Evolutionary conservation across 37 sponge, comb jelly and placozoan genomes (phyloP), one percentile per base, ranked within the genome.

Genomic region (Diacarnus erythraeanus): DNA sequence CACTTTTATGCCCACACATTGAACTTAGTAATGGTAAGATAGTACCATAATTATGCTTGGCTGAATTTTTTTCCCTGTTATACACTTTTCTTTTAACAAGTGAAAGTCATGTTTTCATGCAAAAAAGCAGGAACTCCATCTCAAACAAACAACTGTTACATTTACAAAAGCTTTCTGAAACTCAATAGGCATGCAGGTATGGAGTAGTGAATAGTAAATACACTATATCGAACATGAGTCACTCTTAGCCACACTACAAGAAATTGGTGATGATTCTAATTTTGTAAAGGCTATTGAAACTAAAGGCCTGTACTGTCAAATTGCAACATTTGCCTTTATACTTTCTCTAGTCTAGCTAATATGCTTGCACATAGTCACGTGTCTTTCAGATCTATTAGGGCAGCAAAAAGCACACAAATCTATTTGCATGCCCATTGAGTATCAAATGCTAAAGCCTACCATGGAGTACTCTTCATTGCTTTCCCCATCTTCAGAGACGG

Each of bases 71-170:
- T 36, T 58, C 51, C 34, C 65, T 86, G 17, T 57, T 78, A 31
- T 86, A 86, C 63, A 70, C 65, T 26, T 86, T 86, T 42, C 26
- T 78, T 34, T 86, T 80, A 27, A 60, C 76, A 3, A 73, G 57
- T 30, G 80, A 86, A 74, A 71, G 76, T 33, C 72, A 86, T 80
- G 63, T 63, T 65, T 86, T 74, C 59, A 38, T 80, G 68, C 64
- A 57, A 57, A n/a, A n/a, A 80, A 73, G 81, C 88, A 87, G 58
- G 77, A 80, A 42, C 71, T 81, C 34, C 81, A 81, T 59, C 82
- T n/a, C 88, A 80, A 64, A 51, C 22, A 87, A 80, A 38, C 88
- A 75, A 68, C 42, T 26, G 8, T 43, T 69, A 33, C 88, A 67
- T 42, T 72, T 87, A 27, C 81, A 79, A 38, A 68, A 37, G 33